Evolutionary conservation across 2,888 invertebrate genomes (phyloP), one percentile per base, ranked within the genome.

Genomic region (Thera obeliscata): DNA sequence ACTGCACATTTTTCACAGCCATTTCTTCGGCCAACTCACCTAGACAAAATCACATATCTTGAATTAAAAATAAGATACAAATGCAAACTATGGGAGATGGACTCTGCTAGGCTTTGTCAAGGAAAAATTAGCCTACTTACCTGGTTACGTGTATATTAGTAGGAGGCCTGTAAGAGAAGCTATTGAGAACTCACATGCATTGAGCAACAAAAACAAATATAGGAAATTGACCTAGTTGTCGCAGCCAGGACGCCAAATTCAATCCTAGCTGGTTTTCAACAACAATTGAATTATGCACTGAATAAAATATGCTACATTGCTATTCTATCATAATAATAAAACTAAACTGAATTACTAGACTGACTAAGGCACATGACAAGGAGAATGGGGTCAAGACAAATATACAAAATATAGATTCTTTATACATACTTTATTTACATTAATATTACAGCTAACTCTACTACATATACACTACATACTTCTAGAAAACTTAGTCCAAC

Each of bases 401-500:
- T 52, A 52, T 8, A 33, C 33, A 52, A 22, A 52, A 33, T 33
- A 52, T 9, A 52, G 2, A 50, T 50, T 50, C 8, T 33, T 38
- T 38, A 38, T 38, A 38, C 38, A 33, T 43, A 56, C 46, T 57
- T 56, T 64, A 55, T 59, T 69, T 66, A 69, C 63, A 63, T 46
- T 50, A 73, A 64, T 33, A 52, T 8, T 33, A 69, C 57, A 69
- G 69, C 50, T 52, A 22, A 22, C 22, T 35, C 69, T 52, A 54
- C 11, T 57, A 65, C 48, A 62, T 56, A 50, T 65, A 54, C 22
- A 54, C 52, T 54, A 52, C 8, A 2, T 33, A 65, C 62, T 50
- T 59, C 64, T 82, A 69, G 48, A 43, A 59, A 61, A 62, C 43
- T 69, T 78, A 85, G 57, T 86, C 87, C 75, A 98, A 95, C 94